Conservation (phyloP, 2,797 vertebrate species). For the Acrossocheilus fasciatus region DNA sequence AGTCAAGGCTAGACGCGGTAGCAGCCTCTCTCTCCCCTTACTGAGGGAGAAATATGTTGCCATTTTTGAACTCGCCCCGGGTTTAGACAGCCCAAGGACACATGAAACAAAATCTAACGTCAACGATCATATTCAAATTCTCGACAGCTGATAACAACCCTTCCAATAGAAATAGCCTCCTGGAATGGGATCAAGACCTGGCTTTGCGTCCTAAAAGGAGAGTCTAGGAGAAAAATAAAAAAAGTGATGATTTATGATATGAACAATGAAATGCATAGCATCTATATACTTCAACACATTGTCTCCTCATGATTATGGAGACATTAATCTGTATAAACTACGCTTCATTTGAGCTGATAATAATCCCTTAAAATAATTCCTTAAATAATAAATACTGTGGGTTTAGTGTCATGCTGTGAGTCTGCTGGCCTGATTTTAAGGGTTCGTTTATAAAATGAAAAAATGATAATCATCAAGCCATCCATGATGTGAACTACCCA, state of each 20-base stretch:
- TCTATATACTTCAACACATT: neutral
- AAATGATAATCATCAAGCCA: slow-evolving; percentile 24
- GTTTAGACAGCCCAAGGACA: slow-evolving; percentile 51
- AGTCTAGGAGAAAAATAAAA: neutral
- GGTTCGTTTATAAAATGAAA: slow-evolving; percentile 24
- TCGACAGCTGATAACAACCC: slow-evolving; percentile 44
- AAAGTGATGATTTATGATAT: neutral
- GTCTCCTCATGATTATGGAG: neutral
- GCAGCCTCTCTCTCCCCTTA: slow-evolving; percentile 12
- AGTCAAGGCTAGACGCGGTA: neutral
- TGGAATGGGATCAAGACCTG: slow-evolving; percentile 3
- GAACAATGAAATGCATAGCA: neutral
- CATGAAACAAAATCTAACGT: slow-evolving; percentile 51
- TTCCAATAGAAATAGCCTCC: slow-evolving; percentile 22
- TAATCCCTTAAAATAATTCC: slow-evolving; percentile 7
- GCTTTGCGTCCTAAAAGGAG: neutral
- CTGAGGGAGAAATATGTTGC: slow-evolving; percentile 53
- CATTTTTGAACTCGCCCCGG: slow-evolving; percentile 45
- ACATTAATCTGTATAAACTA: neutral
- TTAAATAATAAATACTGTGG: neutral
- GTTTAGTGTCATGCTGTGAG: slow-evolving; percentile 7
- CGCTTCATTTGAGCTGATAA: neutral
- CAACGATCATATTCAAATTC: slow-evolving; percentile 50
- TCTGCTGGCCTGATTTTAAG: slow-evolving; percentile 19
- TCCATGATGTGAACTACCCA: slow-evolving; percentile 5